A percentile compares a stretch with the other conserved stretches of the same genome.
Conservation (phyloP, 2,888 invertebrate genomes). For the Syritta pipiens region DNA sequence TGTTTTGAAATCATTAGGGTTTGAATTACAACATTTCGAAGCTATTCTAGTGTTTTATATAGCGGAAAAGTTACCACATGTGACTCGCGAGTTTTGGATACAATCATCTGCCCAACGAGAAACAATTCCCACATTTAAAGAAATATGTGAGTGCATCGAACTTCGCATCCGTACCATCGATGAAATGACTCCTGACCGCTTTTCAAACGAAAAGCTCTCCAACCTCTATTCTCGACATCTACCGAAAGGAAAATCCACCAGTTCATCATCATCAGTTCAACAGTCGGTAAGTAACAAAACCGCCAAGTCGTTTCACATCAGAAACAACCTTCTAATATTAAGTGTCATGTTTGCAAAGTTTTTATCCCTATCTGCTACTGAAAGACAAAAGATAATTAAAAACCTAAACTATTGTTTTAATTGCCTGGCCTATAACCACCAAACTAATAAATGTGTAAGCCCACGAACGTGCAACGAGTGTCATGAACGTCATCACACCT, state of each 20-base stretch:
- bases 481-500: too few relatives aligned
- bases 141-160: conserved; percentile 2
- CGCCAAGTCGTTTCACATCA: too few relatives aligned
- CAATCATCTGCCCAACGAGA: not conserved
- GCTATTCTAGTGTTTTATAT: not conserved
- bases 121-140: not conserved
- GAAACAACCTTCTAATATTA: not conserved
- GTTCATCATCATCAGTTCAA: too few relatives aligned
- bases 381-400: not conserved
- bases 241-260: not conserved
- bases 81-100: not conserved
- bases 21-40: not conserved
- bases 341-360: not conserved
- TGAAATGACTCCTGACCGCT: not conserved
- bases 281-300: not conserved
- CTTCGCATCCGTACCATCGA: not conserved
- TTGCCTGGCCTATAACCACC: not conserved
- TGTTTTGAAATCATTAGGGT: not conserved
- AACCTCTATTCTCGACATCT: not conserved
- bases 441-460: not conserved
- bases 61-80: too few relatives aligned
- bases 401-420: not conserved
- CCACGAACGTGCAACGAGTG: too few relatives aligned
- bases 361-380: not conserved
- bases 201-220: not conserved